Base-by-base conservation (phyloP, 1,140 invertebrate species). In the Hermetia illucens region DNA sequence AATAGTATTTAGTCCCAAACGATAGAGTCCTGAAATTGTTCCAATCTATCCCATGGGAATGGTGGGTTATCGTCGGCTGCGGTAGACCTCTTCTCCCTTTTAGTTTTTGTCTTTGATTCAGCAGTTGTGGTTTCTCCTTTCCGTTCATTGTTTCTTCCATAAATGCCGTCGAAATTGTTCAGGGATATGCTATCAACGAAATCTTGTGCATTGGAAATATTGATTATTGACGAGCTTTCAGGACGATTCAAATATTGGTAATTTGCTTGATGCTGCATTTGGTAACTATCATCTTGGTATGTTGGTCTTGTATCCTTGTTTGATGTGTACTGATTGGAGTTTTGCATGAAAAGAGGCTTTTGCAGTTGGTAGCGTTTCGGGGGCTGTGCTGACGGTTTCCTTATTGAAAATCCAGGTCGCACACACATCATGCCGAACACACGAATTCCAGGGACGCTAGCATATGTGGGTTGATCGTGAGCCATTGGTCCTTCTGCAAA, bases 391-490 rank as follows among this genome's bases (percentile, higher is more conserved):
- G 53, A 55, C 13, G 58, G 57, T 24, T 58, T 58, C 17, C 55
- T 47, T 15, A 58, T 47, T 1, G 53, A 58, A 36, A 56, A 58
- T 9, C 53, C 50, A 15, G 49, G 59, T 31, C 57, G 58, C 0
- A 83, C 79, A 59, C 89, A 91, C 75, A 92, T 84, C 89, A 93
- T 93, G 34, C 86, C 89, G 49, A 87, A 92, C 4, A 92, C 86
- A 42, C 86, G 68, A 41, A 91, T 90, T 1, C 87, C 86, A 2
- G 88, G 88, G 10, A 93, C 87, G 44, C 86, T 85, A 1, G 88
- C 89, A 54, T 92, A 93, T 0, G 85, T 86, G 4, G 89, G 88
- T 53, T 91, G 85, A 60, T 90, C 84, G 59, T 93, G 89, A 12
- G 82, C 85, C 74, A 91, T 87, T 38, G 89, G 89, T 17, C 88